Evolutionary conservation across 2,888 invertebrate genomes (phyloP), one percentile per base, ranked within the genome.

Genomic region (Mimachlamys varia): DNA sequence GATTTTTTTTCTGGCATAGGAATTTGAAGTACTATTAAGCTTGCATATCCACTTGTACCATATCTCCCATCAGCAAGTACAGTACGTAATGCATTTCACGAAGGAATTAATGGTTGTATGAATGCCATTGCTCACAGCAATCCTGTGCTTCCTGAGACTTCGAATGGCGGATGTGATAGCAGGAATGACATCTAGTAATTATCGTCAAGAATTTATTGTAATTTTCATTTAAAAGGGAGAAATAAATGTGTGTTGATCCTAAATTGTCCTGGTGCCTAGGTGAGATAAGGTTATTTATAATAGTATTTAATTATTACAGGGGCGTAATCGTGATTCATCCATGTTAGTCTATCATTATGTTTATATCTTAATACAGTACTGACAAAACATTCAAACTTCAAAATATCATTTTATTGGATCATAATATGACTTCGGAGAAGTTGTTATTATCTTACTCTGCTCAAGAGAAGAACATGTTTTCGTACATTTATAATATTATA

Each of bases 401-500:
- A 22, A 62, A 0, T 33, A 76, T 33, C 76, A 76, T 58, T 58
- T 58, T 58, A 58, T 58, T 58, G 58, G 33, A 33, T 76, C 76
- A 33, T 76, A 76, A 76, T 27, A 76, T 76, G 5, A 76, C 27
- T 76, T 27, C 13, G 27, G 33, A 76, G 33, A 76, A 27, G 33
- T 27, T 76, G 33, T n/a, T 62, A n/a, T n/a, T 0, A 62, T n/a
- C 62, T 53, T 10, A 53, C 53, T 53, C 53, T 53, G 3, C 53
- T 62, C 27, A 62, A 62, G n/a, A 62, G 62, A 62, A 62, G 62
- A 27, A 22, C 0, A 27, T 62, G 22, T n/a, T 62, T 27, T 10
- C 76, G 12, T 76, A 76, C 76, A 76, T 76, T 76, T 76, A 76
- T 76, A 33, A 76, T 76, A 76, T 12, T 76, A 76, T 76, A 27